phyloP scores from a whole-genome alignment of 2,888 invertebrate genomes.

The Stratiomys singularior region DNA sequence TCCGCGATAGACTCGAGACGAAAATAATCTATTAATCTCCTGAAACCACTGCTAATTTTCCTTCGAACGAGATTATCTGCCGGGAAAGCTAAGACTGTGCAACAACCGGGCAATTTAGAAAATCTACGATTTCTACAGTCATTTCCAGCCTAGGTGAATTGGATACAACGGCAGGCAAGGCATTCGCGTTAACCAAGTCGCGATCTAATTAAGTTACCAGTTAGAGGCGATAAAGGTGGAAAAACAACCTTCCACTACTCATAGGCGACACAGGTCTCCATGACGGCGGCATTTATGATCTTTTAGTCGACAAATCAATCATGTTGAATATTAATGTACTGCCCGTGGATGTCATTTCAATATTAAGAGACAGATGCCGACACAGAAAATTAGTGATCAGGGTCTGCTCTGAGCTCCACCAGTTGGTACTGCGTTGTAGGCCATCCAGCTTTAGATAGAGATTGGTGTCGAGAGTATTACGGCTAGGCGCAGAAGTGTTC shows the following conservation, averaged over 20 bases:
- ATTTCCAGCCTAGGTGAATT: not conserved
- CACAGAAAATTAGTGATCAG: conserved; percentile 39
- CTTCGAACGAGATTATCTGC: not conserved
- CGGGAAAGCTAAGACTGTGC: not conserved
- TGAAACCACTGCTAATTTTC: not conserved
- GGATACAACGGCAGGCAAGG: not conserved
- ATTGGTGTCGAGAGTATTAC: no score
- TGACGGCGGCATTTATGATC: conserved; percentile 43
- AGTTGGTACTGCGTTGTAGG: no score
- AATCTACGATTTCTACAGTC: not conserved
- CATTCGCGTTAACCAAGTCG: not conserved
- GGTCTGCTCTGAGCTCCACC: not conserved
- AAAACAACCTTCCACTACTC: conserved; percentile 41
- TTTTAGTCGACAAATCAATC: conserved; percentile 44
- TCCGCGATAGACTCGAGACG: not conserved
- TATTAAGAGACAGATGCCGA: conserved; percentile 14
- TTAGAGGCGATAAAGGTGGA: conserved; percentile 18
- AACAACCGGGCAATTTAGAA: not conserved
- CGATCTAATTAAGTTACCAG: conserved; percentile 41
- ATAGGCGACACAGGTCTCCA: conserved; percentile 19
- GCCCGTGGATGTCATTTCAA: conserved; percentile 40
- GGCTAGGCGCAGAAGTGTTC: no score
- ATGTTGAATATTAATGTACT: conserved; percentile 43
- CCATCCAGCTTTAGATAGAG: no score
- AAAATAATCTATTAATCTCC: conserved; percentile 7